phyloP scores from a whole-genome alignment of 1,140 invertebrate genomes.

The Plectrocnemia conspersa region DNA sequence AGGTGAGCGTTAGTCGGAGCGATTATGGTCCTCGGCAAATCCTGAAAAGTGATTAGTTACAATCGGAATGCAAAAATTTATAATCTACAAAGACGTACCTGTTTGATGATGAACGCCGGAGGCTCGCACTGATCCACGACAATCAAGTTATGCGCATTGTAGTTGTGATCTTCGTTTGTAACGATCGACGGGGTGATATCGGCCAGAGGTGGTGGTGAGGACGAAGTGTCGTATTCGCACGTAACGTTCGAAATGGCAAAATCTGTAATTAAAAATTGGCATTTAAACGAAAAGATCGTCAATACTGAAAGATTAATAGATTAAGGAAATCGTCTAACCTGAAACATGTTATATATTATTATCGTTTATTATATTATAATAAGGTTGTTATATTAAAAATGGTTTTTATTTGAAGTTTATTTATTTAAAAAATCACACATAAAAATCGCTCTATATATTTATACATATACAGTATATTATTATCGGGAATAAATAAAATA shows the following conservation, averaged over 20 bases:
- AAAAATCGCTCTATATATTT: constrained; percentile 15
- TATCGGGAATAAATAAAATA: constrained; percentile 14
- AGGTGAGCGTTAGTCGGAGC: constrained; percentile 29
- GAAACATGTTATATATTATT: not conserved
- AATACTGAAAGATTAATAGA: not conserved
- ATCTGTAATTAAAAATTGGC: constrained; percentile 38
- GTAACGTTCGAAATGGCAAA: constrained; percentile 59
- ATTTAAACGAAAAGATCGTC: not conserved
- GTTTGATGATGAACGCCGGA: constrained; percentile 47
- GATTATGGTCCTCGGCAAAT: constrained; percentile 22
- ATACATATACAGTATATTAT: constrained; percentile 14
- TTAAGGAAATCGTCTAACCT: not conserved
- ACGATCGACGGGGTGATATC: constrained; percentile 16
- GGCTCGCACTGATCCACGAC: constrained; percentile 42
- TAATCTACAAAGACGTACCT: constrained; percentile 21
- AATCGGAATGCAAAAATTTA: not conserved
- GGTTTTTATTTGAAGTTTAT: constrained; percentile 12
- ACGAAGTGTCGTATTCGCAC: constrained; percentile 52
- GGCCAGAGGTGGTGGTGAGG: constrained; percentile 18
- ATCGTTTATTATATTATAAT: not conserved
- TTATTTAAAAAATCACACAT: constrained; percentile 25
- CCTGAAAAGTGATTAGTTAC: constrained; percentile 11
- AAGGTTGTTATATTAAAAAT: not conserved
- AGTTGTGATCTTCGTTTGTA: constrained; percentile 44
- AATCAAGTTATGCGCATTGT: constrained; percentile 38